Base-by-base conservation (phyloP, 2,113 vertebrate species). In the Struthio camelus region DNA sequence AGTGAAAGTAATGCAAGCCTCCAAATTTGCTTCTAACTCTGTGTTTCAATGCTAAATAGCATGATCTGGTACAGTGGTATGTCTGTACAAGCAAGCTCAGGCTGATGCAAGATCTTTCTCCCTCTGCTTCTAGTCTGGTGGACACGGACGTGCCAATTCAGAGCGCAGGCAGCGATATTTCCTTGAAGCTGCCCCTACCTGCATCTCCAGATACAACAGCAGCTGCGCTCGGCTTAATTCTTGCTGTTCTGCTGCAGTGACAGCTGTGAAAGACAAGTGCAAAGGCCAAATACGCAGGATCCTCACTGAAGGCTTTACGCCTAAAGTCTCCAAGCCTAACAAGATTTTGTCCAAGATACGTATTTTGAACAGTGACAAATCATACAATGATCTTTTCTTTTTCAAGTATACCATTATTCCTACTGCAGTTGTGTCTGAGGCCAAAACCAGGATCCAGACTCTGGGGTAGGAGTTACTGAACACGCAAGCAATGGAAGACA, bases 191-290 rank as follows among this genome's bases (percentile, higher is more conserved):
- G 62, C 32, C 85, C 79, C 78, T 38, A 56, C 24, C 66, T 30
- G 50, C 38, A 36, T 14, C 64, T 59, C 65, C 46, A 88, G 85
- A 40, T 1, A 7, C 3, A 7, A 42, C 2, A 0, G 28, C 38
- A 56, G 48, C 62, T 18, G 4, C 0, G 0, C 76, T 73, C 59
- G 0, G 50, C 69, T 82, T 64, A 50, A 36, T 15, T 32, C 44
- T 50, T 5, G 22, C 9, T 87, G 75, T 53, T 50, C 40, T 22
- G 9, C 53, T 5, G 82, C 4, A 6, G 38, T 53, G 82, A 88
- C 94, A 97, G 93, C 90, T 71, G 51, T 48, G 66, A 85, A 75
- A 81, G 85, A 64, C 85, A 25, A 42, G 83, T 6, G 88, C 14
- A 64, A 69, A 90, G 92, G 88, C 90, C 93, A 93, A 64, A 64